Evolutionary conservation across 2,888 invertebrate species (phyloP).

Genomic region (Himalopsyche tibetana): DNA sequence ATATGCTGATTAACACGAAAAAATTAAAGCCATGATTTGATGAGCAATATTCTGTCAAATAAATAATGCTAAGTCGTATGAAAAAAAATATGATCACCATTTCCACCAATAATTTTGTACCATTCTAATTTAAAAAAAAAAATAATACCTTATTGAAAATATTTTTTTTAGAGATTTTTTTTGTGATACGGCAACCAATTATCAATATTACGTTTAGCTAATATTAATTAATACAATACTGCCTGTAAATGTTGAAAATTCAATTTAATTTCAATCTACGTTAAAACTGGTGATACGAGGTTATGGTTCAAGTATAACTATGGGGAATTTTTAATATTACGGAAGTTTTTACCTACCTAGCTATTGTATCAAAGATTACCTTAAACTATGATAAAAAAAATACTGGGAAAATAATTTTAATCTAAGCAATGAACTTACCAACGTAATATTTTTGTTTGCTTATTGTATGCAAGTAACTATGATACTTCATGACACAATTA

Average conservation of each 20-base stretch:
- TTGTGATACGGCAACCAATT: too few relatives aligned
- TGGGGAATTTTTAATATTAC: background rate
- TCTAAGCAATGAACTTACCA: slow-evolving; percentile 1
- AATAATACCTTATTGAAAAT: too few relatives aligned
- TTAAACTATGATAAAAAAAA: slow-evolving; percentile 10
- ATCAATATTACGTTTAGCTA: too few relatives aligned
- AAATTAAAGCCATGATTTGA: slow-evolving; percentile 30
- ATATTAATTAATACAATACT: too few relatives aligned
- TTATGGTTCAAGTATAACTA: slow-evolving; percentile 3
- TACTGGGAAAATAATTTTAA: slow-evolving; percentile 25
- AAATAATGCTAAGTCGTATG: slow-evolving; percentile 9
- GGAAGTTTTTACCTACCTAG: slow-evolving; percentile 11
- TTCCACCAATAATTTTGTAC: too few relatives aligned
- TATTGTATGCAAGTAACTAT: background rate
- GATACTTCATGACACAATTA: background rate
- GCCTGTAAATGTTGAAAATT: background rate
- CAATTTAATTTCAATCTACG: background rate
- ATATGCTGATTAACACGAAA: background rate
- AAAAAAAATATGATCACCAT: background rate
- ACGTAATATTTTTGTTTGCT: background rate
- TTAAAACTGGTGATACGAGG: background rate
- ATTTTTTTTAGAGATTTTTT: too few relatives aligned
- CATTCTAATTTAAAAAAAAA: too few relatives aligned
- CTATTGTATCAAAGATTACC: background rate
- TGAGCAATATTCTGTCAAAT: slow-evolving; percentile 23